Evolutionary conservation across 2,113 vertebrate genomes (phyloP).

Genomic region (Patagioenas fasciata): DNA sequence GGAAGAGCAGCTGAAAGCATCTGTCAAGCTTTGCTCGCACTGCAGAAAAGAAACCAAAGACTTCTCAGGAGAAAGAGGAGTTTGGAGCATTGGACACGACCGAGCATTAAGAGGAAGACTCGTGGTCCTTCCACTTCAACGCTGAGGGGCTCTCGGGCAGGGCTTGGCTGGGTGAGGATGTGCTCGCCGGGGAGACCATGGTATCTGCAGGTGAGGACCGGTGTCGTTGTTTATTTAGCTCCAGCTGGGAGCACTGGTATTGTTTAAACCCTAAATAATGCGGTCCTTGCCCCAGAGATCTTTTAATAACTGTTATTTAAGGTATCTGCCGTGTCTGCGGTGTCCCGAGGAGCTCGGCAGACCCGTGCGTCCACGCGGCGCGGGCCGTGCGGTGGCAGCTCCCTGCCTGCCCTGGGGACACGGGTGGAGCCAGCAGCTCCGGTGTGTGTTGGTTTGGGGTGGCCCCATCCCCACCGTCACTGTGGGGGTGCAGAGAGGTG

Average conservation of each 20-base stretch:
- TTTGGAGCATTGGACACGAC: background rate
- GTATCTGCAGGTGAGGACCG: background rate
- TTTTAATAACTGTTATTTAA: background rate
- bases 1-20: background rate
- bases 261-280: background rate
- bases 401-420: too few species aligned
- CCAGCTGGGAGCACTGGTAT: background rate
- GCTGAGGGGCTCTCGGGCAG: accelerated
- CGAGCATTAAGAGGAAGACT: background rate
- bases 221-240: background rate
- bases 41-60: background rate
- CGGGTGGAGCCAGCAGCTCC: background rate
- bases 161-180: background rate
- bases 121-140: background rate
- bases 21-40: background rate
- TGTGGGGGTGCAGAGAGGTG: background rate
- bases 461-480: background rate
- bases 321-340: background rate
- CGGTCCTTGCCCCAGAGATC: background rate
- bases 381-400: background rate
- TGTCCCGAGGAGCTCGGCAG: background rate
- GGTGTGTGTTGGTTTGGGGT: background rate
- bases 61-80: background rate
- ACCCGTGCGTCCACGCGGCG: accelerated
- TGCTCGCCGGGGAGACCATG: background rate